These are phyloP conservation scores for Iphiclides podalirius DNA, from an alignment of 2,888 invertebrate species.

Conservation along the genomic window DNA sequence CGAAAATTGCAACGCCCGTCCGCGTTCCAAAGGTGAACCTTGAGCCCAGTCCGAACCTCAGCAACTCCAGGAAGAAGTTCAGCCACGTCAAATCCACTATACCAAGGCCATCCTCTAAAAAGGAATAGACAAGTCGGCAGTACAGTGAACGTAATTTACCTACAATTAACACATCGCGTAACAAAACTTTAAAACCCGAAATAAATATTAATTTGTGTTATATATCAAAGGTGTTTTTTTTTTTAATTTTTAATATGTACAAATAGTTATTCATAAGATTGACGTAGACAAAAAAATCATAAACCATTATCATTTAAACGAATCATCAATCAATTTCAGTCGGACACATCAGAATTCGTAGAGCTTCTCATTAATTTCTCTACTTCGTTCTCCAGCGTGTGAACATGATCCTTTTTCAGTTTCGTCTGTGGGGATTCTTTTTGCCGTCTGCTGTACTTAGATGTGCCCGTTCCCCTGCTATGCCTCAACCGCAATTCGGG, in stretches of 20 bases:
- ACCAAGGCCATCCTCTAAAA: constrained; percentile 48
- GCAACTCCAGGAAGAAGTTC: constrained; percentile 54
- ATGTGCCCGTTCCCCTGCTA: constrained; percentile 34
- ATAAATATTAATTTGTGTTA: constrained; percentile 6
- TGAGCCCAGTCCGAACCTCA: constrained; percentile 52
- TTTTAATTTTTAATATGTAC: constrained; percentile 14
- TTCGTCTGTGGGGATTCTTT: constrained; percentile 42
- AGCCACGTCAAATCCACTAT: constrained; percentile 71
- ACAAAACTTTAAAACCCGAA: constrained; percentile 3
- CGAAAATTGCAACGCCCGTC: constrained; percentile 52
- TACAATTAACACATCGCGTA: neutral
- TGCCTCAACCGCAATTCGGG: constrained; percentile 35
- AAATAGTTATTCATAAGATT: neutral
- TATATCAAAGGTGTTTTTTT: constrained; percentile 5
- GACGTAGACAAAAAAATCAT: neutral
- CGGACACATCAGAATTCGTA: constrained; percentile 49
- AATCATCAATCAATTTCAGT: constrained; percentile 30
- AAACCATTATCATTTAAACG: neutral
- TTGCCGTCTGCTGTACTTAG: constrained; percentile 33
- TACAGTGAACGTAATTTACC: too few relatives aligned
- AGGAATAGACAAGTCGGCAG: constrained; percentile 41
- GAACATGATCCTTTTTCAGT: constrained; percentile 43
- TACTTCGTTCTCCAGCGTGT: constrained; percentile 57
- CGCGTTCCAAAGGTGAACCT: constrained; percentile 37
- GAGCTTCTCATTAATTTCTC: constrained; percentile 52